Base-by-base conservation (phyloP, 2,113 vertebrate genomes). In the Eulacestoma nigropectus region DNA sequence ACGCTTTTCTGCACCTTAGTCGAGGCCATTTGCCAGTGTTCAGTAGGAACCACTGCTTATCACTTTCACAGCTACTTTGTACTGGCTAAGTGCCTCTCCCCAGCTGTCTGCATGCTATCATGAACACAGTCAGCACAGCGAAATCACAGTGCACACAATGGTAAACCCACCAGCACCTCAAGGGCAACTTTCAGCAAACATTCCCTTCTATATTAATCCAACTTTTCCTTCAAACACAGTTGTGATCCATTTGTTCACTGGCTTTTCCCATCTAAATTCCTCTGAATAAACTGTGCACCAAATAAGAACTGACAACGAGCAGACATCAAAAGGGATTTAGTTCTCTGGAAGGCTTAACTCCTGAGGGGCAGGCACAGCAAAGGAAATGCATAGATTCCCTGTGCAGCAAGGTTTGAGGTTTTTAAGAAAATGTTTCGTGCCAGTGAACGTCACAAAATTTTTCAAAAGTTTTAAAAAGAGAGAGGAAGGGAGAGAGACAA, bases 311-410 rank as follows among this genome's bases (percentile, higher is more conserved):
- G 93, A 96, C 94, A 95, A 73, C 0, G 4, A 83, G 70, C 64
- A 86, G 84, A 91, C 77, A 91, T 94, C 93, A 94, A 89, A 96
- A 83, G 78, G 55, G 39, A 80, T 88, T 87, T 87, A 41, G 52
- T 69, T 68, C 62, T 89, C 53, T 16, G 3, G 37, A 82, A 20
- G 0, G 0, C 32, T 90, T 91, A 90, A 93, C 75, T 85, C 57
- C 19, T 62, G 41, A 87, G 65, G 10, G 5, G 74, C 16, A 22
- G 13, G 22, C 59, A 60, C 46, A 75, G 57, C 63, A 91, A 87
- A 84, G n/a, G 41, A 73, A 63, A 69, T 17, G 13, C 2, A 4
- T 22, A 30, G 32, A 65, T 87, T 94, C 35, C 50, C 39, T 69
- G n/a, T 1, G 2, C 26, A 84, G 30, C 17, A 81, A 79, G 41